A percentile compares a stretch with the other conserved stretches of the same genome.
Evolutionary conservation across 2,113 vertebrate genomes (phyloP).

Genomic region (Oenanthe melanoleuca): DNA sequence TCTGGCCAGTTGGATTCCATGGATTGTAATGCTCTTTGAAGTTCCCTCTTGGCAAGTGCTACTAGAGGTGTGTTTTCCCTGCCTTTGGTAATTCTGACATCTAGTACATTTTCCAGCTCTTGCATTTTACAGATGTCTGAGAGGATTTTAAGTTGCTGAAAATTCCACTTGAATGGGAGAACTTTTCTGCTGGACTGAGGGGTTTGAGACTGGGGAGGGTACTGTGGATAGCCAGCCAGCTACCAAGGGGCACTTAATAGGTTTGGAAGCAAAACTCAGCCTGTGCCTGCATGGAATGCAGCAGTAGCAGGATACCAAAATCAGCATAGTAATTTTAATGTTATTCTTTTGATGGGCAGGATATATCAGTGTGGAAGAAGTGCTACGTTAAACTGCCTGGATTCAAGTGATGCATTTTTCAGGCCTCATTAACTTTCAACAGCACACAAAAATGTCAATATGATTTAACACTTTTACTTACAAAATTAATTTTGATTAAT

Average conservation of each 20-base stretch:
- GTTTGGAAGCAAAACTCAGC: not conserved
- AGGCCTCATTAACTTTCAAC: not conserved
- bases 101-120: not conserved
- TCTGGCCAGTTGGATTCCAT: not conserved
- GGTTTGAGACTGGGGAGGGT: not conserved
- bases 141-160: not conserved
- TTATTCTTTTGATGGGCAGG: not conserved
- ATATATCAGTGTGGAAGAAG: not conserved
- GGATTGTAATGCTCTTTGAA: not conserved
- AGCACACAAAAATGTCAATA: not conserved
- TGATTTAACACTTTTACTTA: not conserved
- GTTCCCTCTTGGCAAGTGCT: not conserved
- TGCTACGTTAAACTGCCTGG: not conserved
- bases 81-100: not conserved
- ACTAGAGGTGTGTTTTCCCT: not conserved
- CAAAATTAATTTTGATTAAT: not conserved
- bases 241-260: not conserved
- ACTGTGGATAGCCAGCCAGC: not conserved
- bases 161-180: not conserved
- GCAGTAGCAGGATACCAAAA: not conserved
- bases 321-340: not conserved
- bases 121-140: not conserved
- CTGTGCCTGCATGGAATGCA: fast-evolving
- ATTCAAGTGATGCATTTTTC: not conserved
- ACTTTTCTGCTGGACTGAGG: not conserved